Evolutionary conservation across 2,113 vertebrate genomes (phyloP).

Genomic region (Ptyas mucosa): DNA sequence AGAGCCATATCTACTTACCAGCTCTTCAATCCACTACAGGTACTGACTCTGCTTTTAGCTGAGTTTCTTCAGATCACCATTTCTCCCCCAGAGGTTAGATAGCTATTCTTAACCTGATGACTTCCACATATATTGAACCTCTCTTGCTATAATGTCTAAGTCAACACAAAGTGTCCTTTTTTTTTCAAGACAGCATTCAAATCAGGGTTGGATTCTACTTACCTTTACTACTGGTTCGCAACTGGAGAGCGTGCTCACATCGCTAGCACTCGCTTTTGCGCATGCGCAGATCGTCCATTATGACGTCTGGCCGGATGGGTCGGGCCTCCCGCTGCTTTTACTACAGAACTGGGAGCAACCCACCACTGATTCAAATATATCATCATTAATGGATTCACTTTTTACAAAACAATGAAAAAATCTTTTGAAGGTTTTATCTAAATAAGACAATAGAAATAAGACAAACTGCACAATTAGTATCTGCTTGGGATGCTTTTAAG

Average conservation of each 20-base stretch:
- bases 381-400: neutral
- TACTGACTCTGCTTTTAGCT: neutral
- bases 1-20: too few relatives aligned
- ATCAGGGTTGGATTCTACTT: too few relatives aligned
- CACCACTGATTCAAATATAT: neutral
- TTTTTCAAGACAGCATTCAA: neutral
- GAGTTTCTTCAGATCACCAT: neutral
- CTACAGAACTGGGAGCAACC: too few relatives aligned
- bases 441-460: neutral
- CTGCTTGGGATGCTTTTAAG: neutral
- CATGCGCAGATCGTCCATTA: too few relatives aligned
- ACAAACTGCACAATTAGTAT: neutral
- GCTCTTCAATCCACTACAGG: too few relatives aligned
- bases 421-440: neutral
- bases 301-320: too few relatives aligned
- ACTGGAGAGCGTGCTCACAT: too few relatives aligned
- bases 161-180: neutral
- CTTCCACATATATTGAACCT: neutral
- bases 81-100: neutral
- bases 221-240: too few relatives aligned
- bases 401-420: neutral
- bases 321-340: too few relatives aligned
- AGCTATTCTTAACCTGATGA: neutral
- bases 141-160: neutral
- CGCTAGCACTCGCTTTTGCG: too few relatives aligned